A percentile compares a stretch with the other conserved stretches of the same genome.
Evolutionary conservation across 2,113 vertebrate genomes (phyloP).

Genomic region (Athene cunicularia): DNA sequence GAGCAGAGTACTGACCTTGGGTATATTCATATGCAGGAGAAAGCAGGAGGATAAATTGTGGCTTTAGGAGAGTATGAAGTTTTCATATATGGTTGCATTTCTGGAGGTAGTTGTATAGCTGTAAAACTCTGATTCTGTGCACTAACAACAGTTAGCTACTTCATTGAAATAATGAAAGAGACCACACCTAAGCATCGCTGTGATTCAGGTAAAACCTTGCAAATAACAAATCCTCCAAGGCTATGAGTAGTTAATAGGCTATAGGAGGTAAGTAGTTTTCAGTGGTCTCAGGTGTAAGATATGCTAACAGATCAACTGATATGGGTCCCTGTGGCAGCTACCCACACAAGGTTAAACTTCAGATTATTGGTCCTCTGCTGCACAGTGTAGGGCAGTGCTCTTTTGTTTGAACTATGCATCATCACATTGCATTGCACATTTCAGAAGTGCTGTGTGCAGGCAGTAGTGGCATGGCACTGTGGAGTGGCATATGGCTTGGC

Average conservation of each 20-base stretch:
- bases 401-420: accelerated
- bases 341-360: background rate
- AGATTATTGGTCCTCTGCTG: background rate
- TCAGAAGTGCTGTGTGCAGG: background rate
- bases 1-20: background rate
- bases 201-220: background rate
- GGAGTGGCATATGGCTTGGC: background rate
- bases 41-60: background rate
- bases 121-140: background rate
- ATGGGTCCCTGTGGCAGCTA: background rate
- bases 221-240: background rate
- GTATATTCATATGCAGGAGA: background rate
- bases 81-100: background rate
- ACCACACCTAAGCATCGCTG: background rate
- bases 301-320: background rate
- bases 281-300: background rate
- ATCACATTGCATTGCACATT: background rate
- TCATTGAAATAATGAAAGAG: background rate
- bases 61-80: background rate
- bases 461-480: background rate
- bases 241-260: background rate
- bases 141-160: background rate
- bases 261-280: background rate
- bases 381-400: background rate
- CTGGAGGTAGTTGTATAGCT: background rate